Evolutionary conservation across 2,113 vertebrate genomes (phyloP), one percentile per base, ranked within the genome.

Genomic region (Ciconia maguari): DNA sequence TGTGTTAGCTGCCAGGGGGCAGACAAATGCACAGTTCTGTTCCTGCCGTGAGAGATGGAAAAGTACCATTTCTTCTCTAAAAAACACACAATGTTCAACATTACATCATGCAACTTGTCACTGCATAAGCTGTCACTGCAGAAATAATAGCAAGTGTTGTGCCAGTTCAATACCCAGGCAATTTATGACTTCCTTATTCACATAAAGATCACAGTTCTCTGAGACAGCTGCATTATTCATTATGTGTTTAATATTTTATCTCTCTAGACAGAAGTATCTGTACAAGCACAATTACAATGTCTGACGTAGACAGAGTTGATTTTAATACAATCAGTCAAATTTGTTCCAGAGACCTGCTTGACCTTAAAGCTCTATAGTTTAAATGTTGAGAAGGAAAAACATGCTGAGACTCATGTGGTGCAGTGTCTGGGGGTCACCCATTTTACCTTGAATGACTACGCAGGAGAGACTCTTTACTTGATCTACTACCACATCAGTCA

Each of bases 181-280:
- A 83, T 80, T 77, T 90, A 85, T 83, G 38, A 58, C 78, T 94
- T 84, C 54, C 88, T 72, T 89, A 77, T 90, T 95, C 94, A 93
- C 38, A 78, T 36, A 91, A 94, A 87, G 86, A 90, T 76, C 80
- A 84, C 54, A 85, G 77, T 38, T 51, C 46, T 76, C 30, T 51
- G 60, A 93, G 87, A 81, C 44, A 86, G 55, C 34, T 93, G 85
- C 71, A 96, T 96, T 94, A 93, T 97, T 96, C 69, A 96, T 90
- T 49, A 65, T 24, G 41, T 66, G 26, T 58, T 96, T 91, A 95
- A 94, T 96, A 97, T 96, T 94, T 97, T 69, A 92, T 92, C 42
- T 89, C 77, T 91, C 52, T 49, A 71, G 61, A 81, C 58, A 91
- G 36, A 95, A 90, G 54, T 66, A 89, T 58, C 75, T 87, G 18